These are phyloP conservation scores for Neodiprion fabricii DNA, from an alignment of 1,140 invertebrate genomes.

Conservation along the genomic window DNA sequence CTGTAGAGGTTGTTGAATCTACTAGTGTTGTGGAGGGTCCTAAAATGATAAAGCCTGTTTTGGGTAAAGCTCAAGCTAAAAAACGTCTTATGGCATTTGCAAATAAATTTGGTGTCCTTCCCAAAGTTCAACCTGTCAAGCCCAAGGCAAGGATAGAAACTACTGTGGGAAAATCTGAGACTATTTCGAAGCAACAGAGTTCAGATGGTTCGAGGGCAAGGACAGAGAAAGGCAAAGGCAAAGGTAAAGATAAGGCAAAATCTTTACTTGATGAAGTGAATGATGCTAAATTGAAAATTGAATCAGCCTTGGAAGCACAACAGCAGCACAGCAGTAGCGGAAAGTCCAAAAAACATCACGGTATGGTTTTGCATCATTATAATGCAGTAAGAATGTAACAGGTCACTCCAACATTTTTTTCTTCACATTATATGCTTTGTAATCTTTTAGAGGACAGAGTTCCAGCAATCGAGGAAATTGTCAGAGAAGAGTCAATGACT, in stretches of 20 bases:
- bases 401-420: constrained; percentile 21
- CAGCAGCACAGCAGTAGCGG: constrained; percentile 28
- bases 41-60: constrained; percentile 53
- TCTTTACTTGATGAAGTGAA: constrained; percentile 23
- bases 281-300: constrained; percentile 35
- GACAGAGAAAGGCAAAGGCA: constrained; percentile 27
- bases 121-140: constrained; percentile 36
- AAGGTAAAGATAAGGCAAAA: constrained; percentile 28
- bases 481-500: constrained; percentile 53
- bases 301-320: constrained; percentile 36
- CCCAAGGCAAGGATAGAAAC: constrained; percentile 14
- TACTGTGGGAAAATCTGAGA: constrained; percentile 14
- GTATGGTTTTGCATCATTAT: constrained; percentile 1
- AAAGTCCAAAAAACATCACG: constrained; percentile 19
- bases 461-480: constrained; percentile 59
- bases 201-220: neutral
- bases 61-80: constrained; percentile 59
- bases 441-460: constrained; percentile 46
- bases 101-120: constrained; percentile 49
- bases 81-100: constrained; percentile 60
- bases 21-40: constrained; percentile 39
- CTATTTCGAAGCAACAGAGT: neutral
- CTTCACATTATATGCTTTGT: constrained; percentile 20
- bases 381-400: constrained; percentile 27
- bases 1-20: neutral